Evolutionary conservation across 2,888 invertebrate species (phyloP).

Genomic region (Cheilosia grossa): DNA sequence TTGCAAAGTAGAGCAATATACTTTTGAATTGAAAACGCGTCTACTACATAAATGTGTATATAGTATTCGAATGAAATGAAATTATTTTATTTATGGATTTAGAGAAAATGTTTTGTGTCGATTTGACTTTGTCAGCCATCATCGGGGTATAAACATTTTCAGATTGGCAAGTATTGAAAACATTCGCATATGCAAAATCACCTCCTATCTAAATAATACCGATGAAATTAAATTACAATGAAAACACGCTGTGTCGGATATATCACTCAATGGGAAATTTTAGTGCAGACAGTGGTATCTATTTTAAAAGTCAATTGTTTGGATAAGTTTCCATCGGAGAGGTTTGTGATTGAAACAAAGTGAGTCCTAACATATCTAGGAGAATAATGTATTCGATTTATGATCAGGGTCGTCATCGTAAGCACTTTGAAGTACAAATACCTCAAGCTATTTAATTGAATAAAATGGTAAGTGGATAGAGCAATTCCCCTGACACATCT

Average conservation of each 20-base stretch:
- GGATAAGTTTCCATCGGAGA: too few species aligned
- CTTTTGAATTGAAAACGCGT: conserved; percentile 26
- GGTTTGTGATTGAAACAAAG: too few species aligned
- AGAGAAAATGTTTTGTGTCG: conserved; percentile 19
- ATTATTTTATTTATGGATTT: conserved; percentile 58
- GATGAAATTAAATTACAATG: not conserved
- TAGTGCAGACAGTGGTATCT: conserved; percentile 35
- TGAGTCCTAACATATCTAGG: too few species aligned
- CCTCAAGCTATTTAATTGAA: too few species aligned
- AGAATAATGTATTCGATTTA: too few species aligned
- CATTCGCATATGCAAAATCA: conserved; percentile 14
- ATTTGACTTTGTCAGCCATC: conserved; percentile 19
- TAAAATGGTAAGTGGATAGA: too few species aligned
- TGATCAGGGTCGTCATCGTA: too few species aligned
- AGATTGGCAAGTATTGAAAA: conserved; percentile 18
- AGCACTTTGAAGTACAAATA: too few species aligned
- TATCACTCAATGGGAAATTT: conserved; percentile 14
- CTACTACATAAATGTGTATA: conserved; percentile 8
- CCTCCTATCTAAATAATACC: not conserved
- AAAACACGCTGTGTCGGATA: not conserved
- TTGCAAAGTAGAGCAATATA: conserved; percentile 23
- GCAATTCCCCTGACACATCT: too few species aligned
- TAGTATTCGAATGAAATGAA: conserved; percentile 20
- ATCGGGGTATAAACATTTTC: conserved; percentile 33
- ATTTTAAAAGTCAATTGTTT: conserved; percentile 15